phyloP scores from a whole-genome alignment of 2,888 invertebrate genomes.

The Axea sp. region DNA sequence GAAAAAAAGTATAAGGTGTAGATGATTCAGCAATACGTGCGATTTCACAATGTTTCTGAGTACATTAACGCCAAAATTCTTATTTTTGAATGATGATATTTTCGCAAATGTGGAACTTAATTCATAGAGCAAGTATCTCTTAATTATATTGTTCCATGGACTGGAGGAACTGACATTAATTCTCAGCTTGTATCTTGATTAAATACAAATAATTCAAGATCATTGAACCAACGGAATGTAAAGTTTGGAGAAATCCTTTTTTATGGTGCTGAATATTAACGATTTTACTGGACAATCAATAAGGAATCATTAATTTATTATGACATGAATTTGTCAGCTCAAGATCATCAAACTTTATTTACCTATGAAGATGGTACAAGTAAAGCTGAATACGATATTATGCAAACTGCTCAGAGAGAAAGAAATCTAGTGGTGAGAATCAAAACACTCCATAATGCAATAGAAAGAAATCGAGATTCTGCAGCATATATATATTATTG shows the following conservation, averaged over 20 bases:
- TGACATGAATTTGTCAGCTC: conserved; percentile 99
- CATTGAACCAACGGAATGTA: conserved; percentile 82
- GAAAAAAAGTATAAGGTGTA: no score
- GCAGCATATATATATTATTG: conserved; percentile 94
- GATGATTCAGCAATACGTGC: conserved; percentile 83
- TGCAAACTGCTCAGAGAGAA: conserved; percentile 98
- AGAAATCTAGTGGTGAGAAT: conserved; percentile 94
- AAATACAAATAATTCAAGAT: conserved; percentile 70
- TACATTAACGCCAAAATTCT: conserved; percentile 96
- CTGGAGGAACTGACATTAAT: conserved; percentile 85
- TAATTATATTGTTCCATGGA: conserved; percentile 95
- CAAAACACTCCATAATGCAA: conserved; percentile 92
- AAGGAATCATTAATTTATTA: conserved; percentile 98
- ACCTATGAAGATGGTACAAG: conserved; percentile 94
- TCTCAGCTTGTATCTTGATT: conserved; percentile 60
- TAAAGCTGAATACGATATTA: conserved; percentile 93
- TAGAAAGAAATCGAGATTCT: conserved; percentile 93
- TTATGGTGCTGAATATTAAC: conserved; percentile 96
- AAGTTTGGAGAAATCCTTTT: conserved; percentile 99
- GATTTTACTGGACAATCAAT: conserved; percentile 94
- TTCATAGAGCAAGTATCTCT: conserved; percentile 98
- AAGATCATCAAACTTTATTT: conserved; percentile 98
- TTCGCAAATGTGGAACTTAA: conserved; percentile 97
- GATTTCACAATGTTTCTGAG: conserved; percentile 94
- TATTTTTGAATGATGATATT: conserved; percentile 99